Percentiles rank a stretch among this genome's conserved stretches.
These are phyloP conservation scores for Pteronotus mesoamericanus DNA, from an alignment of 2,797 vertebrate species.

Conservation along the genomic window DNA sequence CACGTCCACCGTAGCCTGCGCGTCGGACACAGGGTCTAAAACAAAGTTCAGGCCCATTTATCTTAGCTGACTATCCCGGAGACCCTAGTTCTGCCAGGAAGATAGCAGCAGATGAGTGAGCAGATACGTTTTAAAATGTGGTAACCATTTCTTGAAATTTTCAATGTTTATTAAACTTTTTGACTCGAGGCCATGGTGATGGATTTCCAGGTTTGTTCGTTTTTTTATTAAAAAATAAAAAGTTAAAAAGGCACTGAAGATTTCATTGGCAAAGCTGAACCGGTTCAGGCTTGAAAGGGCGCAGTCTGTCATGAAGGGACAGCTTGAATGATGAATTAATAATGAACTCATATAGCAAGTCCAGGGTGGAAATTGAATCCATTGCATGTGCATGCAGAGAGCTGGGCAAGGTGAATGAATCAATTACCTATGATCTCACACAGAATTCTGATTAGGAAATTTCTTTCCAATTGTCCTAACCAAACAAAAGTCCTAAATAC, in stretches of 20 bases:
- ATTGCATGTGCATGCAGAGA: neutral
- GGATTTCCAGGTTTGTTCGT: neutral
- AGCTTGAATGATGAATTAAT: slow-evolving; percentile 41
- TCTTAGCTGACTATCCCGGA: neutral
- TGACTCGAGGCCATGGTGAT: neutral
- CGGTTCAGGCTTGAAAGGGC: neutral
- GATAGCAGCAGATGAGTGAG: neutral
- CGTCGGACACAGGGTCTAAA: neutral
- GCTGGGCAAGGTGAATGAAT: neutral
- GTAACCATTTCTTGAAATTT: neutral
- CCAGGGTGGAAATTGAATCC: neutral
- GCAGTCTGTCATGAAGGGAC: neutral
- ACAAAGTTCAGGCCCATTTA: neutral
- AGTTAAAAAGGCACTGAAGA: neutral
- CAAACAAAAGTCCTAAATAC: neutral
- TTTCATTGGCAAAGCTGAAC: neutral
- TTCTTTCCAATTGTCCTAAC: neutral
- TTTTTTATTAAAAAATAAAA: neutral
- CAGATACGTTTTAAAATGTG: neutral
- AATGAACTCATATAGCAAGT: neutral
- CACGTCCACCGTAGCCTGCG: fast-evolving
- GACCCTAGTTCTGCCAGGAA: neutral
- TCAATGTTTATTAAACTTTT: neutral
- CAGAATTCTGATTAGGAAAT: neutral
- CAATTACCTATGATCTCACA: neutral